Conservation (phyloP, 2,888 invertebrate species). For the Drosophila eohydei region DNA sequence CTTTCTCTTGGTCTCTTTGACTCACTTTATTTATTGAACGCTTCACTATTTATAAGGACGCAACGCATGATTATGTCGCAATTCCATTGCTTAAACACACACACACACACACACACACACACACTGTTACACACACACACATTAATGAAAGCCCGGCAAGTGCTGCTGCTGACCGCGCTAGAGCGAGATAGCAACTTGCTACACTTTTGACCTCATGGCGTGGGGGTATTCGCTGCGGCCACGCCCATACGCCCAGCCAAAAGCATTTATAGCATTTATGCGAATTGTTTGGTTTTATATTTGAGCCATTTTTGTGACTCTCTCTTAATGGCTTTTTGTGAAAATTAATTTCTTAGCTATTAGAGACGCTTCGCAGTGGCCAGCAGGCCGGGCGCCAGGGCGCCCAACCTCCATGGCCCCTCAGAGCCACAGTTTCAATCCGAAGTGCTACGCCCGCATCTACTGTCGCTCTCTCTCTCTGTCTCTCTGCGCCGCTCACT, state of each 20-base stretch:
- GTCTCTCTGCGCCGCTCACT: background rate
- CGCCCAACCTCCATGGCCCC: background rate
- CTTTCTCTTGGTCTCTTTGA: background rate
- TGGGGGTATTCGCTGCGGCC: background rate
- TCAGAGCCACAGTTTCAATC: background rate
- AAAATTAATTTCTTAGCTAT: conserved; percentile 79
- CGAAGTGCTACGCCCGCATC: background rate
- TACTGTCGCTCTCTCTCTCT: background rate
- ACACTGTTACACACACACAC: background rate
- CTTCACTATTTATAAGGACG: conserved; percentile 60
- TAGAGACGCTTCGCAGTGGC: conserved; percentile 47
- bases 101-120: background rate
- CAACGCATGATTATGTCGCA: conserved; percentile 55
- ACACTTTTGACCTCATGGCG: conserved; percentile 4
- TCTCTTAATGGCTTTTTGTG: conserved; percentile 76
- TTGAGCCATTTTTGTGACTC: conserved; percentile 76
- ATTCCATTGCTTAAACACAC: conserved; percentile 60
- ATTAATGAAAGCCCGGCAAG: conserved; percentile 43
- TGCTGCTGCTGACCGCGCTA: background rate
- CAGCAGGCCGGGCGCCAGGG: conserved; percentile 3
- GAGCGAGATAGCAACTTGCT: conserved; percentile 1
- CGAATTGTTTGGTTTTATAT: conserved; percentile 77
- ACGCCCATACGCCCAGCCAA: conserved; percentile 20
- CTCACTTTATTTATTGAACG: conserved; percentile 59
- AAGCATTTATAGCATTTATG: conserved; percentile 41